These are phyloP conservation scores for Asarcornis scutulata DNA, from an alignment of 2,113 vertebrate species.

Conservation along the genomic window DNA sequence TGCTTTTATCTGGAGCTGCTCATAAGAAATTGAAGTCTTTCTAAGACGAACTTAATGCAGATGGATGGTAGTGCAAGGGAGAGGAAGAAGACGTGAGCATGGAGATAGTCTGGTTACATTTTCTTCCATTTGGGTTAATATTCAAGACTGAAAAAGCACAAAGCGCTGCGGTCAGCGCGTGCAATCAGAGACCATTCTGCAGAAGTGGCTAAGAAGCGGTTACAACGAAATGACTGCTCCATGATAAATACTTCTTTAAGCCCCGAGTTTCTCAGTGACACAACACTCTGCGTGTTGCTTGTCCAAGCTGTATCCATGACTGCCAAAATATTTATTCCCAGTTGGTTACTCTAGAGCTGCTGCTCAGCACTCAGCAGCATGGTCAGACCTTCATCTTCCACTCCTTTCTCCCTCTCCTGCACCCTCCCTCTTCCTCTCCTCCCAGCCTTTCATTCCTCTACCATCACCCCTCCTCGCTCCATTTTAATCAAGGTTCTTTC, in stretches of 20 bases:
- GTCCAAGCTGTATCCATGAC: background rate
- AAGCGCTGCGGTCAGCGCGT: background rate
- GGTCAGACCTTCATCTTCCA: background rate
- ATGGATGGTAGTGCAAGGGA: background rate
- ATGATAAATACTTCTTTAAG: background rate
- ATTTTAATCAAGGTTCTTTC: conserved; percentile 76
- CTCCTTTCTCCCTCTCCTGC: background rate
- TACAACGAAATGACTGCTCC: background rate
- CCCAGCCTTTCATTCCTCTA: conserved; percentile 25
- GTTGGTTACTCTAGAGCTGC: background rate
- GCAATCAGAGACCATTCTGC: background rate
- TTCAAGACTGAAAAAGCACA: background rate
- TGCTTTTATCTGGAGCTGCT: conserved; percentile 10
- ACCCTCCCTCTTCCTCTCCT: background rate
- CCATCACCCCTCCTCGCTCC: conserved; percentile 54
- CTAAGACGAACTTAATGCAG: conserved; percentile 14
- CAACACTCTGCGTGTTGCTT: background rate
- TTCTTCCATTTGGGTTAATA: background rate
- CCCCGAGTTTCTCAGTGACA: background rate
- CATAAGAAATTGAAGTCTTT: conserved; percentile 26
- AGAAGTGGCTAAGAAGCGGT: background rate
- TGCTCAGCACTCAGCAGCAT: background rate
- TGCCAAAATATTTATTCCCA: background rate
- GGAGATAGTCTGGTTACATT: background rate
- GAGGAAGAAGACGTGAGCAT: background rate